Evolutionary conservation across 2,888 invertebrate genomes (phyloP).

Genomic region (Lumbricus terrestris): DNA sequence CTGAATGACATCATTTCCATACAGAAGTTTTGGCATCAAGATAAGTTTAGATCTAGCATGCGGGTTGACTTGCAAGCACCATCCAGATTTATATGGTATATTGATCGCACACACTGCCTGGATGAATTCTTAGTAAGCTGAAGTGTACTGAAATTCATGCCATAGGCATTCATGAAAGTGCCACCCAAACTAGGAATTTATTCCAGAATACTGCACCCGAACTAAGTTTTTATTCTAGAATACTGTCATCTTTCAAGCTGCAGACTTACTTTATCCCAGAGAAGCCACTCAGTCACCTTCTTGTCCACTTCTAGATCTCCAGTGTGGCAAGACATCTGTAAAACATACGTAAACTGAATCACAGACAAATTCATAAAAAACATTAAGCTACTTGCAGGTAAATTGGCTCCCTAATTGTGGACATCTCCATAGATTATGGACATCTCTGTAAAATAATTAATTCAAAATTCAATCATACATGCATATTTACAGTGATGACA

Average conservation of each 20-base stretch:
- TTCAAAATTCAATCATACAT: background rate
- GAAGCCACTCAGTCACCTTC: slow-evolving; percentile 73
- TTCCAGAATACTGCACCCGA: too few species aligned
- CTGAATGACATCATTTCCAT: too few species aligned
- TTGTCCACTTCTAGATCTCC: slow-evolving; percentile 63
- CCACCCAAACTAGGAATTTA: background rate
- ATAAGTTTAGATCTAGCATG: too few species aligned
- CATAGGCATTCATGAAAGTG: too few species aligned
- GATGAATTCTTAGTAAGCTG: too few species aligned
- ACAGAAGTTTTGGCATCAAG: too few species aligned
- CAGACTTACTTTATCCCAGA: slow-evolving; percentile 70
- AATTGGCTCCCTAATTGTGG: background rate
- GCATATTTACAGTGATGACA: background rate
- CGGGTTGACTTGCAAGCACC: too few species aligned
- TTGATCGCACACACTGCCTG: too few species aligned
- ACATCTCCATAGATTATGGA: background rate
- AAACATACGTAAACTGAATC: background rate
- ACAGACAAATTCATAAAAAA: background rate
- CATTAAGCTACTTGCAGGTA: background rate
- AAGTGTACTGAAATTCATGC: too few species aligned
- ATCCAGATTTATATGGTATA: too few species aligned
- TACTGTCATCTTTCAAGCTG: background rate
- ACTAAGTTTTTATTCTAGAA: background rate
- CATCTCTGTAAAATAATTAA: background rate
- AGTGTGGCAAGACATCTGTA: background rate